Conservation (phyloP, 2,888 invertebrate species). For the Oscheius sp. region DNA sequence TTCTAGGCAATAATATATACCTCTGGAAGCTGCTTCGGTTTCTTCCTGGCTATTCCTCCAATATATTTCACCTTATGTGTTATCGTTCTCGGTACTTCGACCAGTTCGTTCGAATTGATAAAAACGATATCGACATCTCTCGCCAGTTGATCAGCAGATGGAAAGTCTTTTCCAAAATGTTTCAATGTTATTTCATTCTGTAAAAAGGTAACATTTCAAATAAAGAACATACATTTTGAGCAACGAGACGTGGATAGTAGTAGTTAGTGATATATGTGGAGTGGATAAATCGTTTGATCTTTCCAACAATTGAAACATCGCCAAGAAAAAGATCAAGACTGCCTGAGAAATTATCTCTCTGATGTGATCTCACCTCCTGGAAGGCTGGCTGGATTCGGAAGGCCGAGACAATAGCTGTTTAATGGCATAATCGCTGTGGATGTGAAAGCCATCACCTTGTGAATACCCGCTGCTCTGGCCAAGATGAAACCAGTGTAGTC, state of each 20-base stretch:
- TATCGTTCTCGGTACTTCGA: constrained; percentile 53
- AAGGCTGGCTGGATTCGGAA: not conserved
- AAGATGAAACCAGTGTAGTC: constrained; percentile 36
- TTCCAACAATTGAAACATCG: not conserved
- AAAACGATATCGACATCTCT: constrained; percentile 35
- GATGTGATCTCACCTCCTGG: not conserved
- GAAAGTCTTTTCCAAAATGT: constrained; percentile 26
- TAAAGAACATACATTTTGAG: not conserved
- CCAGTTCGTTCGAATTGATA: constrained; percentile 60
- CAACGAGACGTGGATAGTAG: not conserved
- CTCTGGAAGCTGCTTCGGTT: too few relatives aligned
- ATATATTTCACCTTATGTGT: constrained; percentile 56
- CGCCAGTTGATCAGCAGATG: not conserved
- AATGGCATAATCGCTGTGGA: not conserved
- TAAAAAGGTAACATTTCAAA: too few relatives aligned
- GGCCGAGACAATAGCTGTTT: not conserved
- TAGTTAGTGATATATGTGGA: not conserved
- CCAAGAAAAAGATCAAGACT: not conserved
- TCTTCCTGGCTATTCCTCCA: constrained; percentile 52
- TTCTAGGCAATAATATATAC: too few relatives aligned
- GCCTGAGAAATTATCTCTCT: not conserved
- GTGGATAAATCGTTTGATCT: not conserved
- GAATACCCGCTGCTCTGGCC: constrained; percentile 3
- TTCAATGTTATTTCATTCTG: constrained; percentile 7
- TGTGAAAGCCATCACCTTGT: constrained; percentile 12